Evolutionary conservation across 2,113 vertebrate genomes (phyloP).

Genomic region (Raja brachyura): DNA sequence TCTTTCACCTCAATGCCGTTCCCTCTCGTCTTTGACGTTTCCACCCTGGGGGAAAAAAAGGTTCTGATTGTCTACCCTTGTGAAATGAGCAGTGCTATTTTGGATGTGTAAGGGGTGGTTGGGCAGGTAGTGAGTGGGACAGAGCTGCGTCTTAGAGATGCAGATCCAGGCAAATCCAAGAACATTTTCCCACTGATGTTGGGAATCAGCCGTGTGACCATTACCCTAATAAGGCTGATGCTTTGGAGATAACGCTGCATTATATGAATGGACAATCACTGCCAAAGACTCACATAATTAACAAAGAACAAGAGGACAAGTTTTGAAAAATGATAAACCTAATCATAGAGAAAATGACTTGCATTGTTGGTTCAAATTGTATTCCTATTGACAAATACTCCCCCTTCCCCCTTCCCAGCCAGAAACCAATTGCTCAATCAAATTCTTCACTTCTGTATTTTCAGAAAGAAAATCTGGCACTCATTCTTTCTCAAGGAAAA

Average conservation of each 20-base stretch:
- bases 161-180: neutral
- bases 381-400: neutral
- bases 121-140: neutral
- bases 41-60: too few species aligned
- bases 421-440: neutral
- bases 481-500: neutral
- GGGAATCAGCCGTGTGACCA: neutral
- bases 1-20: too few species aligned
- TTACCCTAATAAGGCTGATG: neutral
- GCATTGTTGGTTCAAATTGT: neutral
- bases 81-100: too few species aligned
- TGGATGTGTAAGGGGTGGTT: neutral
- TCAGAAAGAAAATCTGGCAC: neutral
- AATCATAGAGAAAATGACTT: neutral
- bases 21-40: too few species aligned
- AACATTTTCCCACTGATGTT: neutral
- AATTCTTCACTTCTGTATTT: neutral
- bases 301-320: neutral
- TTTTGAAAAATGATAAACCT: constrained; percentile 4
- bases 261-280: neutral
- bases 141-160: neutral
- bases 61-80: too few species aligned
- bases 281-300: neutral
- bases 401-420: neutral
- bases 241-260: neutral